These are phyloP conservation scores for Ptilorrhoa leucosticta DNA, from an alignment of 2,113 vertebrate genomes.

Conservation along the genomic window DNA sequence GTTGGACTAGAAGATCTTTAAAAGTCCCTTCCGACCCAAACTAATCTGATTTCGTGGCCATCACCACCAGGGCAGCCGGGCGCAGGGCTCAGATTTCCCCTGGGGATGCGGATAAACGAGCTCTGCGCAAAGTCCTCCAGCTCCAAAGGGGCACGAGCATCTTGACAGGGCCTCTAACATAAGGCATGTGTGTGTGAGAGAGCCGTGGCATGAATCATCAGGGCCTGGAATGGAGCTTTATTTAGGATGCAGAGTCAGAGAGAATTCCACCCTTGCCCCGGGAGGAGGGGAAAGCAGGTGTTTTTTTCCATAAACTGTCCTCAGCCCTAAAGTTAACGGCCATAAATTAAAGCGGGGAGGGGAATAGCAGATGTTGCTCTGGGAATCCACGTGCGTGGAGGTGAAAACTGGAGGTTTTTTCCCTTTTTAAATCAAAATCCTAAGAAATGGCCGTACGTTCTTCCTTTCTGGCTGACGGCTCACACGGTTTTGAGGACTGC, in stretches of 20 bases:
- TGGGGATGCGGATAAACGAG: background rate
- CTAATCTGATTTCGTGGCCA: background rate
- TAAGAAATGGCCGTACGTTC: fast-evolving
- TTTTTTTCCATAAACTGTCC: constrained; percentile 72
- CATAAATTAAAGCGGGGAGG: constrained; percentile 52
- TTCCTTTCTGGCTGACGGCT: background rate
- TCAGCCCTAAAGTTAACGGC: constrained; percentile 37
- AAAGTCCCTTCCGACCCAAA: background rate
- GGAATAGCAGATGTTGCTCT: constrained; percentile 35
- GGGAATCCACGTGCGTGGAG: background rate
- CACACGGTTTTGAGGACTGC: fast-evolving
- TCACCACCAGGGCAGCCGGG: fast-evolving
- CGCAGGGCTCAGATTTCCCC: background rate
- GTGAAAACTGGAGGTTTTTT: background rate
- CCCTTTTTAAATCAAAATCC: background rate
- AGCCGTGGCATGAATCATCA: constrained; percentile 45
- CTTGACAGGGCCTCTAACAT: constrained; percentile 58
- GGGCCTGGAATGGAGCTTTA: constrained; percentile 36
- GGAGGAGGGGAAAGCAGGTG: constrained; percentile 66
- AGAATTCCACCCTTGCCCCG: constrained; percentile 54
- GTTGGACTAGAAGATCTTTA: background rate
- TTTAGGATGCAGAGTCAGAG: constrained; percentile 61
- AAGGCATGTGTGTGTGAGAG: constrained; percentile 49
- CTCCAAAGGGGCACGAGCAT: background rate
- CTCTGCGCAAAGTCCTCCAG: background rate